Evolutionary conservation across 2,888 invertebrate species (phyloP), one percentile per base, ranked within the genome.

Genomic region (Sipunculus nudus): DNA sequence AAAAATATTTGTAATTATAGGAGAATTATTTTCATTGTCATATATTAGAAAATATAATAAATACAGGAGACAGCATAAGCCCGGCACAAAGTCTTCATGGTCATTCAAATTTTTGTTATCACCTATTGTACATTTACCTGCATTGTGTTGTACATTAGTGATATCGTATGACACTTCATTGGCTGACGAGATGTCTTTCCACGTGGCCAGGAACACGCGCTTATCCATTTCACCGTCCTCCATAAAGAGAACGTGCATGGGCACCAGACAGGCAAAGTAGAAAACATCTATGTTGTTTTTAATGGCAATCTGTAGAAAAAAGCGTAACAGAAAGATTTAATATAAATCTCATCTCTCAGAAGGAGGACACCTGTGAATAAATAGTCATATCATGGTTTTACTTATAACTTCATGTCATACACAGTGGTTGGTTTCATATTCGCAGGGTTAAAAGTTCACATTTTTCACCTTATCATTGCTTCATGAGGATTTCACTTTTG

Each of bases 221-320:
- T 99, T 99, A 83, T 99, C 99, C 83, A 99, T 90, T 79, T 96
- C 94, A 0, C 99, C 99, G 84, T 98, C 97, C 80, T 99, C 98
- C 1, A 90, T 88, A 85, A 98, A 98, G 71, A 95, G 89, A 0
- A 94, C 90, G 84, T 97, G 93, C 75, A 94, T 92, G 3, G 97
- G 96, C 45, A 97, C 90, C 59, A 93, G 87, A 77, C 93, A 93
- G 57, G 96, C 96, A 86, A 96, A 97, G 86, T 99, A 99, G 85
- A 98, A 96, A 2, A 99, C 95, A 83, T 96, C 97, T 32, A 99
- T 93, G 85, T 94, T 97, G 87, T 99, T 98, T 86, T 99, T 99
- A 49, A 99, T 89, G 4, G 99, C 99, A 61, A 99, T 94, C 91
- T 91, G 84, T 8, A 79, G 76, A 65, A 25, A 59, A 56, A 2